Percentiles rank a stretch among this genome's conserved stretches.
Evolutionary conservation across 1,140 invertebrate genomes (phyloP).

Genomic region (Drosophila paulistorum): DNA sequence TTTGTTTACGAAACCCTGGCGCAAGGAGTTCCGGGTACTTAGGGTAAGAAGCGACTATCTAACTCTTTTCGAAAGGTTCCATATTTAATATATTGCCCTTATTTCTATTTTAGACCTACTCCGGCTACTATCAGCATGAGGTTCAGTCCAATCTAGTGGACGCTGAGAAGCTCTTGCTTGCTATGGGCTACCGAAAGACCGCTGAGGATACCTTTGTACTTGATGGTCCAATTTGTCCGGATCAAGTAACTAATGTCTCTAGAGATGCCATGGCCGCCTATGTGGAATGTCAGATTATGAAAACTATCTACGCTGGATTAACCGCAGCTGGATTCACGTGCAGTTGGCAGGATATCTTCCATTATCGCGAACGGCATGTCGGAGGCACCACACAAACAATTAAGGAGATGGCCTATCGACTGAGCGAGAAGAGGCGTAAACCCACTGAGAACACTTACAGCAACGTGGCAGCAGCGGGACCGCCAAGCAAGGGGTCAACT

Average conservation of each 20-base stretch:
- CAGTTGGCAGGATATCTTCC: constrained; percentile 87
- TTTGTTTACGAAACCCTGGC: constrained; percentile 93
- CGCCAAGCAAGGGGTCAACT: constrained; percentile 13
- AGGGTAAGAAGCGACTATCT: constrained; percentile 84
- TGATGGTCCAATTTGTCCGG: constrained; percentile 90
- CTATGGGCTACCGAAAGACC: constrained; percentile 90
- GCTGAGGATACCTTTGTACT: constrained; percentile 85
- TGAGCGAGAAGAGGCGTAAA: constrained; percentile 66
- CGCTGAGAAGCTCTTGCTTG: constrained; percentile 89
- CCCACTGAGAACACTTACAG: constrained; percentile 67
- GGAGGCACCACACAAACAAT: constrained; percentile 82
- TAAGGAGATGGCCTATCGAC: constrained; percentile 62
- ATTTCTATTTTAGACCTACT: constrained; percentile 87
- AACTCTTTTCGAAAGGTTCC: background rate
- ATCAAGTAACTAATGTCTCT: constrained; percentile 90
- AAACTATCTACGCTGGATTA: constrained; percentile 84
- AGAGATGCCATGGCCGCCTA: constrained; percentile 94
- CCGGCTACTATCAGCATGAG: constrained; percentile 93
- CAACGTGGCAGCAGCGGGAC: constrained; percentile 51
- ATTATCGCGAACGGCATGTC: constrained; percentile 87
- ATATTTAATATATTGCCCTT: background rate
- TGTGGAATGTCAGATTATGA: constrained; percentile 92
- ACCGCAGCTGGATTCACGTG: constrained; percentile 69
- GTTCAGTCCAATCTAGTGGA: constrained; percentile 90
- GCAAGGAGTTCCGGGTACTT: constrained; percentile 91